Base-by-base conservation (phyloP, 2,888 invertebrate species). In the Camptogramma bilineatum region DNA sequence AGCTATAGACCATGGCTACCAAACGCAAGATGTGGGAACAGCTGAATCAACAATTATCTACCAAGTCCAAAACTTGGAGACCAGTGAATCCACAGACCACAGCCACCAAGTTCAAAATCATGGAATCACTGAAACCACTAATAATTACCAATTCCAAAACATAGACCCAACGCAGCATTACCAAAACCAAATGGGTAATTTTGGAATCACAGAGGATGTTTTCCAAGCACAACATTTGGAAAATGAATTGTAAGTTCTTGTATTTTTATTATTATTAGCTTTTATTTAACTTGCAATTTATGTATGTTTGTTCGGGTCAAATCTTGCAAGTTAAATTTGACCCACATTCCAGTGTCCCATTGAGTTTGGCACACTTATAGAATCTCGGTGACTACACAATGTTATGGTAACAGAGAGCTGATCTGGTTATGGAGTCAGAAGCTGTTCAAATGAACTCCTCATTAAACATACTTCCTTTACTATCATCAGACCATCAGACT, bases 221-320 rank as follows among this genome's bases (percentile, higher is more conserved):
- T 31, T 55, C 44, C 48, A 48, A 48, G 4, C 21, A 10, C 52
- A 47, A 53, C 48, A 47, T 53, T 39, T 48, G 13, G 31, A 16
- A 48, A 55, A 56, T 62, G 34, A 62, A 34, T 52, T 46, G 61
- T 62, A 51, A 55, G 61, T 52, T 21, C 13, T 19, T 39, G 10
- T 17, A 48, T n/a, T 28, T 13, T 39, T 39, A 39, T 1, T 39
- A 39, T 1, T 28, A 28, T 28, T 1, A 28, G 7, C 4, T 28
- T 28, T n/a, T n/a, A n/a, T n/a, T n/a, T n/a, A n/a, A n/a, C n/a
- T n/a, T n/a, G n/a, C n/a, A n/a, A n/a, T n/a, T n/a, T n/a, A n/a
- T n/a, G n/a, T n/a, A n/a, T n/a, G n/a, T n/a, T n/a, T n/a, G n/a
- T n/a, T n/a, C n/a, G n/a, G n/a, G n/a, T n/a, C n/a, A n/a, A n/a